Evolutionary conservation across 2,113 vertebrate species (phyloP).

Genomic region (Larimichthys crocea): DNA sequence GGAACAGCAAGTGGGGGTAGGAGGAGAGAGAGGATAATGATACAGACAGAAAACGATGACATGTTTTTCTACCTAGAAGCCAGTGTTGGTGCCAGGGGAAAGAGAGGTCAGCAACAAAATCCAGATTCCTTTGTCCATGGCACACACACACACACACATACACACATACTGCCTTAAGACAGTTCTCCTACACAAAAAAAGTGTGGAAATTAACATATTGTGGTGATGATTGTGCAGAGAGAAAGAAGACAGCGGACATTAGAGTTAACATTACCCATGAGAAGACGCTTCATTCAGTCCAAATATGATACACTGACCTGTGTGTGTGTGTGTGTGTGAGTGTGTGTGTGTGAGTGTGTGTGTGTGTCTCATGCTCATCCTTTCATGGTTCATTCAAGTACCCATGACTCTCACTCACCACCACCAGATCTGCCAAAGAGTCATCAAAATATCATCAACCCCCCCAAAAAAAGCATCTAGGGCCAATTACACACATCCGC

Average conservation of each 20-base stretch:
- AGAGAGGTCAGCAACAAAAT: conserved; percentile 16
- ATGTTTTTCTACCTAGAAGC: conserved; percentile 3
- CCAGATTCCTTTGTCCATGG: conserved; percentile 8
- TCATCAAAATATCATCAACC: conserved; percentile 8
- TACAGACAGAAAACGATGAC: conserved; percentile 3
- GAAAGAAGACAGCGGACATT: conserved; percentile 28
- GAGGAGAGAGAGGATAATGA: conserved; percentile 3
- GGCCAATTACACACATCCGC: background rate
- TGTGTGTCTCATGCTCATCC: conserved; percentile 17
- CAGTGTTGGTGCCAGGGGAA: conserved; percentile 1
- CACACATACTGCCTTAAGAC: conserved; percentile 11
- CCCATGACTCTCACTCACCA: conserved; percentile 6
- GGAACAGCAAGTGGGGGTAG: conserved; percentile 17
- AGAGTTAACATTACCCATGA: background rate
- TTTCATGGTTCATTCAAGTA: conserved; percentile 39
- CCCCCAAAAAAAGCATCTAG: conserved; percentile 15
- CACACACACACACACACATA: background rate
- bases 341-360: too few relatives aligned
- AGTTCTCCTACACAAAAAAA: conserved; percentile 33
- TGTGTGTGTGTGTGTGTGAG: conserved; percentile 3
- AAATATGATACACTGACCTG: conserved; percentile 52
- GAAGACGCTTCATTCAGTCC: conserved; percentile 54
- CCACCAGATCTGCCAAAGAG: conserved; percentile 38
- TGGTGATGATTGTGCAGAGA: conserved; percentile 23
- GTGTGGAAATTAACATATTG: conserved; percentile 15